Evolutionary conservation across 2,797 vertebrate genomes (phyloP).

Genomic region (Catharus ustulatus): DNA sequence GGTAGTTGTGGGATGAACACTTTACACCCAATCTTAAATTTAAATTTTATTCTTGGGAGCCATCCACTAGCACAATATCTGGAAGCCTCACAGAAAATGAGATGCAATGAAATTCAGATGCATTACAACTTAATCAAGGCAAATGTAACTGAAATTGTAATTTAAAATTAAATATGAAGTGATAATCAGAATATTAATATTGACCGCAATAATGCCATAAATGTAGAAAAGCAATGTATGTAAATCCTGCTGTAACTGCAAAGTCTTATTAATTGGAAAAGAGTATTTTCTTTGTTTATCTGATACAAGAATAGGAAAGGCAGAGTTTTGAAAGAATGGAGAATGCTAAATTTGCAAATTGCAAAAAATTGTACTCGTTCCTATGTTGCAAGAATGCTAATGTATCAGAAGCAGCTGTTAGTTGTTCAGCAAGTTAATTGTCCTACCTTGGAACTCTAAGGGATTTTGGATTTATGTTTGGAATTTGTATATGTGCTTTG

Average conservation of each 20-base stretch:
- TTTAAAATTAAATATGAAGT: not conserved
- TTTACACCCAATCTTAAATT: not conserved
- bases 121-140: not conserved
- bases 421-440: not conserved
- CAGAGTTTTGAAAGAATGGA: not conserved
- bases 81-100: not conserved
- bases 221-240: not conserved
- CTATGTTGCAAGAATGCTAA: not conserved
- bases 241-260: not conserved
- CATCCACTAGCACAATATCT: not conserved
- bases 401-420: not conserved
- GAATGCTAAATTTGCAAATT: not conserved
- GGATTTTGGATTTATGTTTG: not conserved
- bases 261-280: not conserved
- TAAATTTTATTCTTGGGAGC: not conserved
- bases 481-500: not conserved
- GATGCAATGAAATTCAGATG: not conserved
- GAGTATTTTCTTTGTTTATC: not conserved
- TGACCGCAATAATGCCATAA: not conserved
- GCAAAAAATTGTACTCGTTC: not conserved
- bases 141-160: not conserved
- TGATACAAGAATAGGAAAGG: not conserved
- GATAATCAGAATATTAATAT: not conserved
- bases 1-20: not conserved
- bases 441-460: not conserved